Percentiles rank a stretch among this genome's conserved stretches.
Evolutionary conservation across 2,888 invertebrate species (phyloP).

Genomic region (Julus scanicus): DNA sequence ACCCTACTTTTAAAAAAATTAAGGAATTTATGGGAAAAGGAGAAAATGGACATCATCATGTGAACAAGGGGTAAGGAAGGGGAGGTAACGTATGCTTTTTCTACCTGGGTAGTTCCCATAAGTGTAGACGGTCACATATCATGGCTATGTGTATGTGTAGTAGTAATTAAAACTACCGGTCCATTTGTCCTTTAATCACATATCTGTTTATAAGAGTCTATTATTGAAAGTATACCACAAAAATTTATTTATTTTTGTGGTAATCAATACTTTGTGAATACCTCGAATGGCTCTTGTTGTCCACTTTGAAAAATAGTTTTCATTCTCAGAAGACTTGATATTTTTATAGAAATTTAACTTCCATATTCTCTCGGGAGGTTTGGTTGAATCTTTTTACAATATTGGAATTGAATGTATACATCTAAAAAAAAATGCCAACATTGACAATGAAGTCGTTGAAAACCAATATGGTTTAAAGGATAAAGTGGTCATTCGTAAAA

Average conservation of each 20-base stretch:
- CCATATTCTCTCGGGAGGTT: neutral
- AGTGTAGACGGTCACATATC: too few relatives aligned
- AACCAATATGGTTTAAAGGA: constrained; percentile 13
- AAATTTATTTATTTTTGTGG: neutral
- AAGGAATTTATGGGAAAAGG: too few relatives aligned
- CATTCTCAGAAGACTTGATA: neutral
- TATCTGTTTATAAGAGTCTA: too few relatives aligned
- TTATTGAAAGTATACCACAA: too few relatives aligned
- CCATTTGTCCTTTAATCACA: neutral
- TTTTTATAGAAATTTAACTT: neutral
- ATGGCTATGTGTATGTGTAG: too few relatives aligned
- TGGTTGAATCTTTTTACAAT: neutral
- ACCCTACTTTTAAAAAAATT: too few relatives aligned
- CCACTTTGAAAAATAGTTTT: constrained; percentile 19
- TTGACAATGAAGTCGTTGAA: constrained; percentile 29
- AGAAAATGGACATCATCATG: too few relatives aligned
- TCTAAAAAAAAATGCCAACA: neutral
- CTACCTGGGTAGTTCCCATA: too few relatives aligned
- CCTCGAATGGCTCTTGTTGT: neutral
- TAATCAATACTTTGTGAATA: neutral
- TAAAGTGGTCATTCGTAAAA: neutral
- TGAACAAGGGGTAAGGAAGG: too few relatives aligned
- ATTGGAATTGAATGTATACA: neutral
- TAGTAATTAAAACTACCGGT: neutral
- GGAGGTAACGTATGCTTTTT: too few relatives aligned